Conservation (phyloP, 2,888 invertebrate genomes). For the Apoda limacodes region DNA sequence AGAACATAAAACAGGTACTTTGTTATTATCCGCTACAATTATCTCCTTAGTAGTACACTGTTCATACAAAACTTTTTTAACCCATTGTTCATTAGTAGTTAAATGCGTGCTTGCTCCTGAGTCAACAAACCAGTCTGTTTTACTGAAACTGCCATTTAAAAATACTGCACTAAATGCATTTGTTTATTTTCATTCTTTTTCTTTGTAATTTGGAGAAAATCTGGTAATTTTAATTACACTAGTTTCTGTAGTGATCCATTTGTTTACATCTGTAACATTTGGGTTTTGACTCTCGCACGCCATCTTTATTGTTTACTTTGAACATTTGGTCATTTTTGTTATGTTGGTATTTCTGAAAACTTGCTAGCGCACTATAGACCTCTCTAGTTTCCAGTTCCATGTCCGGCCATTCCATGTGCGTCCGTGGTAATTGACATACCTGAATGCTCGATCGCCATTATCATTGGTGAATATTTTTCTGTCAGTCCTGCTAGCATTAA, state of each 20-base stretch:
- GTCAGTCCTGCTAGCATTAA: constrained; percentile 18
- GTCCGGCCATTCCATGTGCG: constrained; percentile 18
- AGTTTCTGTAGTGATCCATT: constrained; percentile 19
- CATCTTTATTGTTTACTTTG: constrained; percentile 17
- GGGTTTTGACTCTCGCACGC: constrained; percentile 3
- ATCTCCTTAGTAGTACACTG: constrained; percentile 9
- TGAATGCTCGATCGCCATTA: too few relatives aligned
- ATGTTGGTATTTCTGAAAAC: constrained; percentile 17
- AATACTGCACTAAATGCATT: constrained; percentile 23
- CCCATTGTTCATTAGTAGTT: constrained; percentile 13
- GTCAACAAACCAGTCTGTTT: constrained; percentile 21
- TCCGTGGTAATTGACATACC: constrained; percentile 19
- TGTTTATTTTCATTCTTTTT: constrained; percentile 14
- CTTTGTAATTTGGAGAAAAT: constrained; percentile 12
- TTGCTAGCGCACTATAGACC: constrained; percentile 14
- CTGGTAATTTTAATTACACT: constrained; percentile 17
- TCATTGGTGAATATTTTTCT: constrained; percentile 17
- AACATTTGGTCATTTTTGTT: constrained; percentile 15
- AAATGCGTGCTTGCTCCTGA: constrained; percentile 20
- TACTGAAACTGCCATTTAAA: constrained; percentile 20
- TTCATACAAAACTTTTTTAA: constrained; percentile 10
- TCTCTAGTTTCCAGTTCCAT: constrained; percentile 12
- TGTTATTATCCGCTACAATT: constrained; percentile 15
- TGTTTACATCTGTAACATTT: constrained; percentile 21
- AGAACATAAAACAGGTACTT: constrained; percentile 12